phyloP scores from a whole-genome alignment of 2,888 invertebrate genomes.

The Thumatha senex region DNA sequence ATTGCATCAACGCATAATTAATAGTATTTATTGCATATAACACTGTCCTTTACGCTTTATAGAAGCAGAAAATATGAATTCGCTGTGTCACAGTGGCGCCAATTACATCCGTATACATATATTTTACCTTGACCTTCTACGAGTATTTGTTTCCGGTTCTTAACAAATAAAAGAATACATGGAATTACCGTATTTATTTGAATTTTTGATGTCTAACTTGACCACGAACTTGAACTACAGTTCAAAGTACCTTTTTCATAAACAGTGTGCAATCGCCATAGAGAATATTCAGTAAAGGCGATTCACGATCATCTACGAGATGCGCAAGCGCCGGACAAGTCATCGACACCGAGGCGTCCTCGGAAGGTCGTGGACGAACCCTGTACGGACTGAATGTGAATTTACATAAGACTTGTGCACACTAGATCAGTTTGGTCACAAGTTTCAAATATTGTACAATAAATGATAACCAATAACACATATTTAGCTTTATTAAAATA shows the following conservation, averaged over 20 bases:
- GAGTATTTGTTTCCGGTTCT: too few relatives aligned
- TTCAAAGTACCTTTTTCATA: slow-evolving; percentile 3
- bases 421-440: neutral
- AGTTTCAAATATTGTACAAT: too few relatives aligned
- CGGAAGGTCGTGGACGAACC: slow-evolving; percentile 57
- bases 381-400: slow-evolving; percentile 40
- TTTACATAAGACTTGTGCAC: slow-evolving; percentile 23
- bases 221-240: slow-evolving; percentile 6
- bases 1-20: slow-evolving; percentile 4
- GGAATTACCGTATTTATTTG: neutral
- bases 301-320: slow-evolving; percentile 36
- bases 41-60: slow-evolving; percentile 3
- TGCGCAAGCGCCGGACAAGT: slow-evolving; percentile 56
- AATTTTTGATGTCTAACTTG: neutral
- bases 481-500: too few relatives aligned
- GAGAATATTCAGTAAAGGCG: slow-evolving; percentile 1
- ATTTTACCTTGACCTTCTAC: slow-evolving; percentile 13
- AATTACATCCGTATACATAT: slow-evolving; percentile 12
- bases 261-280: neutral
- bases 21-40: neutral
- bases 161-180: too few relatives aligned
- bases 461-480: too few relatives aligned
- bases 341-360: slow-evolving; percentile 64
- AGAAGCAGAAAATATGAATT: slow-evolving; percentile 9
- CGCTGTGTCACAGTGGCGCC: neutral